Conservation (phyloP, 2,797 vertebrate genomes). For the Mormyrus proboscirostris region DNA sequence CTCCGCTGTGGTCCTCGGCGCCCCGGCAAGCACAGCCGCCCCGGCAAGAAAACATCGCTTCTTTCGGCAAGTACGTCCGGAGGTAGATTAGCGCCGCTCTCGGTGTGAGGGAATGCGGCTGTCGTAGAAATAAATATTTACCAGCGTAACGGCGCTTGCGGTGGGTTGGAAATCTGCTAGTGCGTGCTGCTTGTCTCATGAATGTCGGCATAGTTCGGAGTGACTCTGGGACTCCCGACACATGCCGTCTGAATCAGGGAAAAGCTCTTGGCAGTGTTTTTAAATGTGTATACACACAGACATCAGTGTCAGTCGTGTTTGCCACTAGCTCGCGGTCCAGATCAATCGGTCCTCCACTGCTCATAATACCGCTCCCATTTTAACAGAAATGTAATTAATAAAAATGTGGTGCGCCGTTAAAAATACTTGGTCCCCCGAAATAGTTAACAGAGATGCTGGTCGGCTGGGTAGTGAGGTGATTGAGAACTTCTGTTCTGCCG, state of each 20-base stretch:
- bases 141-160: slow-evolving; percentile 34
- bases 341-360: neutral
- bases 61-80: slow-evolving; percentile 38
- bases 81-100: neutral
- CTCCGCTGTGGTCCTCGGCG: slow-evolving; percentile 28
- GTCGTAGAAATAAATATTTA: slow-evolving; percentile 38
- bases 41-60: slow-evolving; percentile 27
- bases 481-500: slow-evolving; percentile 3
- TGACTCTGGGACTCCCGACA: neutral
- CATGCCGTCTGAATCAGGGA: neutral
- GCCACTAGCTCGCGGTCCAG: neutral
- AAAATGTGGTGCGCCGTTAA: neutral
- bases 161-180: slow-evolving; percentile 23
- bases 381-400: neutral
- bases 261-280: slow-evolving; percentile 1
- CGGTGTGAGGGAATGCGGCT: slow-evolving; percentile 15
- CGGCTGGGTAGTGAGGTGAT: neutral
- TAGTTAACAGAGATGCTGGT: neutral
- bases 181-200: neutral
- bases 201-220: neutral
- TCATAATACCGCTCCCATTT: neutral
- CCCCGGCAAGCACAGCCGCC: slow-evolving; percentile 29
- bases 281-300: neutral
- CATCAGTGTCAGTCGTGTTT: neutral
- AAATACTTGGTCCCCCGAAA: neutral